phyloP scores from a whole-genome alignment of 2,797 vertebrate genomes.

The Chromobotia macracanthus region DNA sequence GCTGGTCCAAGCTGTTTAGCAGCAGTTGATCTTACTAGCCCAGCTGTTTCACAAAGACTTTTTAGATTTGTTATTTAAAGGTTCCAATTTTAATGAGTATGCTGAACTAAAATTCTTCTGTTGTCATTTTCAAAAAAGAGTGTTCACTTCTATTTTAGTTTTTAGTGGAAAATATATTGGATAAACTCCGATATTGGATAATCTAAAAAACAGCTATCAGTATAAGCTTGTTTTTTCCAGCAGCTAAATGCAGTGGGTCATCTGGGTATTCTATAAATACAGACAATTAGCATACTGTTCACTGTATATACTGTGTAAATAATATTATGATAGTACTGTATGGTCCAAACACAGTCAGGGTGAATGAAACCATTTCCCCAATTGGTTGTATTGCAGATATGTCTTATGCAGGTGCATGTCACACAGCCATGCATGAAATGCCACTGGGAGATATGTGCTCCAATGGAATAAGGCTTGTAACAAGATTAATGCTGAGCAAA shows the following conservation, averaged over 20 bases:
- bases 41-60: too few species aligned
- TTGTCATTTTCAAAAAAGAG: too few species aligned
- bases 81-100: too few species aligned
- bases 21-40: too few species aligned
- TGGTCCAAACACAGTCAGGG: not conserved
- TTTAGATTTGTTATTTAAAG: too few species aligned
- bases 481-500: conserved; percentile 8
- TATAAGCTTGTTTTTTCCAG: not conserved
- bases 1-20: not conserved
- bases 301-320: conserved; percentile 1
- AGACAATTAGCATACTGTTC: not conserved
- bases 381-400: not conserved
- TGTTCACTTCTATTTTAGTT: too few species aligned
- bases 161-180: too few species aligned
- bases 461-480: conserved; percentile 29
- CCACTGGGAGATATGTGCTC: conserved; percentile 3
- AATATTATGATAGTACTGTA: not conserved
- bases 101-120: too few species aligned
- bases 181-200: too few species aligned
- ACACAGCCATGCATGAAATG: conserved; percentile 7
- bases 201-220: not conserved
- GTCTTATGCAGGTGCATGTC: not conserved
- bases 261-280: conserved; percentile 6
- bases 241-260: not conserved
- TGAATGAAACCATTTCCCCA: not conserved